These are phyloP conservation scores for Phoxinus dragarum DNA, from an alignment of 2,797 vertebrate genomes.

Conservation along the genomic window DNA sequence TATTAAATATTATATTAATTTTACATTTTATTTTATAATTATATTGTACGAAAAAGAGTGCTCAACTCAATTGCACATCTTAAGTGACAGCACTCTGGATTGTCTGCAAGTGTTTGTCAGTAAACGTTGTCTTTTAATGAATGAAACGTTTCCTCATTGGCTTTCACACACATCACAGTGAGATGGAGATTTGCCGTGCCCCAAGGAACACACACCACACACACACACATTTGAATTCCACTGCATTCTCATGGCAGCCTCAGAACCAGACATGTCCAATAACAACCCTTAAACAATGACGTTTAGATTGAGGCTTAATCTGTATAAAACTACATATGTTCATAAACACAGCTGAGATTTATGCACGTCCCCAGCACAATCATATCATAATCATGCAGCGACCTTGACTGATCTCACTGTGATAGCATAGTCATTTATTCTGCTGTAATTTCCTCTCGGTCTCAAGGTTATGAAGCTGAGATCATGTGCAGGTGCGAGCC, in stretches of 20 bases:
- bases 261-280: constrained; percentile 35
- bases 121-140: constrained; percentile 13
- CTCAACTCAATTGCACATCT: not conserved
- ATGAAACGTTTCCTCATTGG: constrained; percentile 48
- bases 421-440: constrained; percentile 57
- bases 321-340: constrained; percentile 38
- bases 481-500: too few relatives aligned
- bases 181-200: constrained; percentile 31
- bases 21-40: not conserved
- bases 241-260: constrained; percentile 14
- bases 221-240: constrained; percentile 25
- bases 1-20: not conserved
- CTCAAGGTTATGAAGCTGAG: constrained; percentile 46
- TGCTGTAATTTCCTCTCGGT: constrained; percentile 53
- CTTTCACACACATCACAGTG: constrained; percentile 39
- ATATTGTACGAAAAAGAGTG: not conserved
- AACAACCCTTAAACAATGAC: constrained; percentile 30
- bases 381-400: constrained; percentile 51
- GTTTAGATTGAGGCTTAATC: constrained; percentile 30
- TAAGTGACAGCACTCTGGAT: not conserved
- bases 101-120: not conserved
- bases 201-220: constrained; percentile 55
- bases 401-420: constrained; percentile 52
- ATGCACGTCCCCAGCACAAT: constrained; percentile 40
- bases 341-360: constrained; percentile 44